These are phyloP conservation scores for Panzeria rudis DNA, from an alignment of 2,888 invertebrate species.

Conservation along the genomic window DNA sequence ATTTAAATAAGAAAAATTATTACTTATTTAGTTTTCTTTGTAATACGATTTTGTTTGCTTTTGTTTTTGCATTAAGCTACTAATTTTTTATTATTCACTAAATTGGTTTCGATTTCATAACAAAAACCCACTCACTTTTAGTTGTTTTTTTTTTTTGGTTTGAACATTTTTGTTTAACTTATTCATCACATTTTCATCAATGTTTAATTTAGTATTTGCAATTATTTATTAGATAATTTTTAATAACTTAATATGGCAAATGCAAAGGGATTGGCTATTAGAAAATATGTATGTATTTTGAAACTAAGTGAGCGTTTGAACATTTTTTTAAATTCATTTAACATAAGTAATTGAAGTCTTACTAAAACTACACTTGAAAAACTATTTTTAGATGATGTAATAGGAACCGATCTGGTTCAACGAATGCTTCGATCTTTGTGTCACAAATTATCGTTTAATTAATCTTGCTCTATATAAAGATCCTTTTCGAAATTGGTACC, in stretches of 20 bases:
- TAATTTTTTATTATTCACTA: constrained; percentile 45
- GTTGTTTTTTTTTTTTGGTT: constrained; percentile 7
- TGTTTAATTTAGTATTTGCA: constrained; percentile 23
- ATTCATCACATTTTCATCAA: constrained; percentile 43
- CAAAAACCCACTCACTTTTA: constrained; percentile 58
- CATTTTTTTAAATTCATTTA: neutral
- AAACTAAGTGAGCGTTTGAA: neutral
- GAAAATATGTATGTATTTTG: neutral
- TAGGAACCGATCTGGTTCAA: neutral
- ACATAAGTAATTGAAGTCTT: neutral
- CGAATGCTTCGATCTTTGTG: no score
- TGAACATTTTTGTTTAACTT: constrained; percentile 19
- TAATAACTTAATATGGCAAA: constrained; percentile 30
- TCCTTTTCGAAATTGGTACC: no score
- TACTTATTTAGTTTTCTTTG: constrained; percentile 50
- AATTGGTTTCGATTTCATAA: constrained; percentile 57
- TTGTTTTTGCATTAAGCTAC: neutral
- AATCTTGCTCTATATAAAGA: no score
- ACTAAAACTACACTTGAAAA: neutral
- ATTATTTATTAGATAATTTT: constrained; percentile 26
- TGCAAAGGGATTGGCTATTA: constrained; percentile 30
- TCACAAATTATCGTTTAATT: no score
- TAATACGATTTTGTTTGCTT: constrained; percentile 23
- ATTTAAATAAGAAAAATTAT: constrained; percentile 42
- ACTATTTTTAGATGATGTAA: neutral